Conservation (phyloP, 1,140 invertebrate genomes). For the Drosophila tristis region DNA sequence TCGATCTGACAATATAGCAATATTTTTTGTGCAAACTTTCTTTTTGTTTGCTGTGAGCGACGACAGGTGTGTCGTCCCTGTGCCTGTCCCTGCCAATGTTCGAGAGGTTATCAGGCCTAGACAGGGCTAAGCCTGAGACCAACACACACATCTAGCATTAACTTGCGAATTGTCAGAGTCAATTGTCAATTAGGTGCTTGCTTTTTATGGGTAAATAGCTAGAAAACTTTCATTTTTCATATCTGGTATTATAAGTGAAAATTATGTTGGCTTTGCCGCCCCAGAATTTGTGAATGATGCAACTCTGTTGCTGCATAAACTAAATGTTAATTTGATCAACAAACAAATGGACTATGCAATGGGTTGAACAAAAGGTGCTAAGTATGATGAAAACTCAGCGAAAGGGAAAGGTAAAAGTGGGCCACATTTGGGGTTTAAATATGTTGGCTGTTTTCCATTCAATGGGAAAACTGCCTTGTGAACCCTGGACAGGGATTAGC, state of each 20-base stretch:
- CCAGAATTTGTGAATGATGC: constrained; percentile 63
- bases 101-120: not conserved
- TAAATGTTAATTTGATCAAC: constrained; percentile 57
- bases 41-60: constrained; percentile 43
- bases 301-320: constrained; percentile 41
- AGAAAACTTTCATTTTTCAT: constrained; percentile 73
- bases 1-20: constrained; percentile 29
- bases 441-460: not conserved
- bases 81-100: not conserved
- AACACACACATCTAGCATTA: constrained; percentile 63
- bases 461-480: not conserved
- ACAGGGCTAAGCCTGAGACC: constrained; percentile 21
- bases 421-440: constrained; percentile 1
- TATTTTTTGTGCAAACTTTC: constrained; percentile 64
- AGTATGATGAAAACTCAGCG: constrained; percentile 25
- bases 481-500: constrained; percentile 34
- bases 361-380: constrained; percentile 37
- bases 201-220: constrained; percentile 42
- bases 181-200: constrained; percentile 31
- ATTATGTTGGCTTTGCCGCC: constrained; percentile 3
- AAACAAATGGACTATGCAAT: constrained; percentile 48
- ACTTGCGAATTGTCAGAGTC: constrained; percentile 58
- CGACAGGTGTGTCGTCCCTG: not conserved
- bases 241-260: constrained; percentile 16
- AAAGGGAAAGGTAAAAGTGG: constrained; percentile 26